Base-by-base conservation (phyloP, 2,113 vertebrate species). In the Leuciscus idus region DNA sequence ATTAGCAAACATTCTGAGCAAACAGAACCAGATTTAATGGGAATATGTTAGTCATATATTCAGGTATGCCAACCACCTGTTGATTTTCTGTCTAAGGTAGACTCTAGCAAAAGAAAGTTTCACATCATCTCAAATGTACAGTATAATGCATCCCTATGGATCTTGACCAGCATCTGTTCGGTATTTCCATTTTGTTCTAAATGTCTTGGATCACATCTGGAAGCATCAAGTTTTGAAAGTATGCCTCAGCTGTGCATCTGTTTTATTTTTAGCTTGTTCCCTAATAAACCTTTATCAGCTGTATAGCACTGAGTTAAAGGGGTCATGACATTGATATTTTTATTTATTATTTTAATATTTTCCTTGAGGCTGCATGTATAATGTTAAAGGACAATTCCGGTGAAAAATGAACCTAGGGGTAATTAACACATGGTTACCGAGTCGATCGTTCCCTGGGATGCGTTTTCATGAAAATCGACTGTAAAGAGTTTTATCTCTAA, bases 161-260 rank as follows among this genome's bases (percentile, higher is more conserved):
- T 21, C 64, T 33, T 55, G 81, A 28, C 59, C 57, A 83, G 81
- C 81, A 83, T 73, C 81, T 83, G 81, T 28, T 55, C 11, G 6
- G 21, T 26, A 70, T 83, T 83, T 73, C 55, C 6, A 48, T 52
- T 55, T 30, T 4, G 75, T 33, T 70, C 43, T n/a, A 57, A 72
- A 72, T 39, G 81, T 70, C 46, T 52, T 55, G 61, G 26, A 70
- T 68, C 81, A 73, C 81, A 83, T 83, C 81, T 83, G 81, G 81
- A 83, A 17, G 30, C 66, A 73, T 72, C 66, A 30, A 70, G 66
- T 30, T 48, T n/a, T 39, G 66, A 83, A 68, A 50, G 57, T 23
- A 28, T 23, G 59, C 64, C 19, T 81, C n/a, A 81, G 59, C 78
- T 28, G 13, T 2, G 80, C 62, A 82, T 66, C 9, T 70, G 80